Conservation (phyloP, 2,113 vertebrate species). For the Columba livia region DNA sequence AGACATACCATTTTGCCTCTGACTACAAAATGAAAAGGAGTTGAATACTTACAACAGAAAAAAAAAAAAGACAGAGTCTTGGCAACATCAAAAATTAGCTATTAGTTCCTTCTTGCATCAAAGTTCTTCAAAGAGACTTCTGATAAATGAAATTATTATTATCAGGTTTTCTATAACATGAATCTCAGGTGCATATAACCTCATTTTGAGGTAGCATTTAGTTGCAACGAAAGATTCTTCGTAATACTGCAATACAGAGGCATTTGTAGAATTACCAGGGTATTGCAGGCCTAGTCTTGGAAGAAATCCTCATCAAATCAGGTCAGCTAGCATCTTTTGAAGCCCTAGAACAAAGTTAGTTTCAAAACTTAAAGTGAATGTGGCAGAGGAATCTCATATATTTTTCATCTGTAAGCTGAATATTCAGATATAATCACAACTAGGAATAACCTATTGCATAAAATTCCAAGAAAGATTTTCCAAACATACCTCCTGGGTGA, state of each 20-base stretch:
- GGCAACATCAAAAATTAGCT: not conserved
- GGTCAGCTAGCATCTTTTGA: not conserved
- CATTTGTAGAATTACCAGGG: not conserved
- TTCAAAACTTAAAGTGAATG: not conserved
- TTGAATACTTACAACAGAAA: not conserved
- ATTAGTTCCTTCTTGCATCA: not conserved
- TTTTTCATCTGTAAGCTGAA: not conserved
- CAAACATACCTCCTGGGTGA: not conserved
- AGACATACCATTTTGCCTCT: not conserved
- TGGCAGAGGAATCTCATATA: not conserved
- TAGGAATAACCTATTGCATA: not conserved
- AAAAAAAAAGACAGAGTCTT: not conserved
- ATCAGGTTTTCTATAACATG: not conserved
- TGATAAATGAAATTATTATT: not conserved
- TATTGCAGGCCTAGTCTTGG: not conserved
- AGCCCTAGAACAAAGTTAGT: not conserved
- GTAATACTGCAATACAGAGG: not conserved
- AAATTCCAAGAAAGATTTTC: not conserved
- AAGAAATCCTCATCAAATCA: not conserved
- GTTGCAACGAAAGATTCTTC: not conserved
- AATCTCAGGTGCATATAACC: not conserved
- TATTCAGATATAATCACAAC: not conserved
- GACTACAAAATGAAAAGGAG: not conserved
- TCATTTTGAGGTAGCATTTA: not conserved
- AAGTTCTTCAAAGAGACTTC: not conserved